Conservation (phyloP, 2,797 vertebrate species). For the Protosalanx chinensis region DNA sequence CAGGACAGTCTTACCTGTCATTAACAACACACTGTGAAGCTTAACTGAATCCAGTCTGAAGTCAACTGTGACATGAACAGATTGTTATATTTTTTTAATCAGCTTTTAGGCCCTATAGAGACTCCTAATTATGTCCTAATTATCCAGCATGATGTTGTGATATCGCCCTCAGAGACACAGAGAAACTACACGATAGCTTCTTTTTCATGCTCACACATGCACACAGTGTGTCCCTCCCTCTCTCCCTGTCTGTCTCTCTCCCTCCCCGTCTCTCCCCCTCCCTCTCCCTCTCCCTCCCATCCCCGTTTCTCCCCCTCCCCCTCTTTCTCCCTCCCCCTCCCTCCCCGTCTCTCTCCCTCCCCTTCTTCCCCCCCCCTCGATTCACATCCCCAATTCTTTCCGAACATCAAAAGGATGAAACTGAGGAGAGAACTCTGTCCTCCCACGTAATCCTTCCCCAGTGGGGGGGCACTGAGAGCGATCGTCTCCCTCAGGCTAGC, state of each 20-base stretch:
- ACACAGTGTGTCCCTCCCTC: not conserved
- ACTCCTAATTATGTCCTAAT: not conserved
- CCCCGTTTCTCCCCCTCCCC: not conserved
- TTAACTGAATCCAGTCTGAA: not conserved
- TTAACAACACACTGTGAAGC: not conserved
- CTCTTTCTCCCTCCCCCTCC: not conserved
- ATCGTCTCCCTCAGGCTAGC: constrained; percentile 7
- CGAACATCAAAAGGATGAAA: not conserved
- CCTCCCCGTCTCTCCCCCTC: too few relatives aligned
- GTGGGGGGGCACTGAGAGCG: not conserved
- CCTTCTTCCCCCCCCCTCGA: not conserved
- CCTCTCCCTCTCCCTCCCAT: not conserved
- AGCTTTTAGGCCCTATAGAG: not conserved
- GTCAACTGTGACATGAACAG: not conserved
- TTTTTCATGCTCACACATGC: not conserved
- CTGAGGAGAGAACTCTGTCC: not conserved
- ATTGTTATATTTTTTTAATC: not conserved
- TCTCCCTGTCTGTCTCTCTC: too few relatives aligned
- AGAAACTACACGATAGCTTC: too few relatives aligned
- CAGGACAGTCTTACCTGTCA: constrained; percentile 33
- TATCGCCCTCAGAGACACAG: not conserved
- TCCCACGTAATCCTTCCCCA: not conserved
- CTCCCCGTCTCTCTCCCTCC: not conserved
- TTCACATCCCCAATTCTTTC: not conserved
- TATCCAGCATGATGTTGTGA: not conserved